Conservation (phyloP, 1,140 invertebrate genomes). For the Sesamia nonagrioides region DNA sequence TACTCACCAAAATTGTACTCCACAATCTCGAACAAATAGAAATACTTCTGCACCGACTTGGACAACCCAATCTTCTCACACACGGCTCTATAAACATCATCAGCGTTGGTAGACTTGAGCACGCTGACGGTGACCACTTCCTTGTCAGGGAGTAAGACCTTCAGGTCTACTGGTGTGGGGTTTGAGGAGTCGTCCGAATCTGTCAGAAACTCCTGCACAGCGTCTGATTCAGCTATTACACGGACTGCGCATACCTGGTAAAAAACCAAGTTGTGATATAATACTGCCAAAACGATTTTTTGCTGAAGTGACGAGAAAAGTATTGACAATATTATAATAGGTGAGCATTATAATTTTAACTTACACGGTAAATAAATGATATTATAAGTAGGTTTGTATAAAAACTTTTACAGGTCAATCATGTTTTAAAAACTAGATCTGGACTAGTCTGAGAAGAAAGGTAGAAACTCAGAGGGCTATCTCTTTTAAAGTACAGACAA, state of each 20-base stretch:
- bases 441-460: too few relatives aligned
- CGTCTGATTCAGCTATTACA: slow-evolving; percentile 98
- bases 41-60: slow-evolving; percentile 94
- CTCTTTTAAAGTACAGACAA: too few relatives aligned
- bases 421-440: too few relatives aligned
- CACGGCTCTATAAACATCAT: slow-evolving; percentile 97
- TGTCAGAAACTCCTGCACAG: slow-evolving; percentile 98
- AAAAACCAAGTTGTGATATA: not conserved
- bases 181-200: slow-evolving; percentile 96
- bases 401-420: too few relatives aligned
- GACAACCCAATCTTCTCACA: slow-evolving; percentile 95
- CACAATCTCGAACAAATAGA: slow-evolving; percentile 99
- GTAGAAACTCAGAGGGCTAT: too few relatives aligned
- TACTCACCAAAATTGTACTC: slow-evolving; percentile 97
- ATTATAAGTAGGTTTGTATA: too few relatives aligned
- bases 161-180: slow-evolving; percentile 96
- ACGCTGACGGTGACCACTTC: slow-evolving; percentile 97
- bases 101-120: slow-evolving; percentile 96
- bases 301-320: too few relatives aligned
- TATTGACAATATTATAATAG: too few relatives aligned
- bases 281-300: too few relatives aligned
- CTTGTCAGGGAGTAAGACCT: slow-evolving; percentile 94
- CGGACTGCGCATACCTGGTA: slow-evolving; percentile 96
- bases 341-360: too few relatives aligned
- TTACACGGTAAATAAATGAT: too few relatives aligned